Evolutionary conservation across 2,797 vertebrate genomes (phyloP).

Genomic region (Labeo calbasu): DNA sequence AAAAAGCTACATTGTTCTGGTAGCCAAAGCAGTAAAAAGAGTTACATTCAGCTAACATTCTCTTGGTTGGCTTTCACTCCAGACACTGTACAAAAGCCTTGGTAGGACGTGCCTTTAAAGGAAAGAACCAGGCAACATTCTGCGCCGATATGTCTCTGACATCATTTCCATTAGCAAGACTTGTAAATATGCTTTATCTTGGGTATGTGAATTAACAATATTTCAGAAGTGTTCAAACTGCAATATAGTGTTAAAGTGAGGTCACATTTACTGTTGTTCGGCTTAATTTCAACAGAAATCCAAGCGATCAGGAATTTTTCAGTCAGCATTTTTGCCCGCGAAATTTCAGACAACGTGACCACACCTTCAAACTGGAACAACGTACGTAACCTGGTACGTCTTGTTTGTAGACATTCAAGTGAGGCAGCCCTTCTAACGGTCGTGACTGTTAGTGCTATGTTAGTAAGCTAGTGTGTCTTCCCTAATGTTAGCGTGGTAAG

Average conservation of each 20-base stretch:
- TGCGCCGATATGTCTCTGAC: background rate
- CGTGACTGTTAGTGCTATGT: constrained; percentile 28
- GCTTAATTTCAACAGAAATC: background rate
- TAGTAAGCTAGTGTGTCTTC: constrained; percentile 42
- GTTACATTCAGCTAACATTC: constrained; percentile 64
- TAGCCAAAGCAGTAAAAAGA: constrained; percentile 47
- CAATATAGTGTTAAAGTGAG: background rate
- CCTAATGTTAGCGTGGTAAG: constrained; percentile 56
- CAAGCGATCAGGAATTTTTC: background rate
- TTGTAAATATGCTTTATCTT: constrained; percentile 2
- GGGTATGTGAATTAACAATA: constrained; percentile 14
- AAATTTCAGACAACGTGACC: constrained; percentile 3
- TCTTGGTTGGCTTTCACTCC: constrained; percentile 38
- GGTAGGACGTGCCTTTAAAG: constrained; percentile 32
- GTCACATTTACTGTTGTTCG: background rate
- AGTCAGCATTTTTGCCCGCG: background rate
- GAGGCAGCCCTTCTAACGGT: constrained; percentile 45
- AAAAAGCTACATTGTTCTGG: constrained; percentile 46
- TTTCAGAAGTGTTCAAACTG: constrained; percentile 23
- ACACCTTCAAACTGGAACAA: constrained; percentile 33
- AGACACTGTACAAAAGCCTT: constrained; percentile 17
- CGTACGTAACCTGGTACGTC: constrained; percentile 29
- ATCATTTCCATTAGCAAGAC: constrained; percentile 9
- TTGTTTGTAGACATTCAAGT: constrained; percentile 52
- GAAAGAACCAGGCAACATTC: constrained; percentile 6